These are phyloP conservation scores for Triops longicaudatus DNA, from an alignment of 1,140 invertebrate species.

Conservation along the genomic window DNA sequence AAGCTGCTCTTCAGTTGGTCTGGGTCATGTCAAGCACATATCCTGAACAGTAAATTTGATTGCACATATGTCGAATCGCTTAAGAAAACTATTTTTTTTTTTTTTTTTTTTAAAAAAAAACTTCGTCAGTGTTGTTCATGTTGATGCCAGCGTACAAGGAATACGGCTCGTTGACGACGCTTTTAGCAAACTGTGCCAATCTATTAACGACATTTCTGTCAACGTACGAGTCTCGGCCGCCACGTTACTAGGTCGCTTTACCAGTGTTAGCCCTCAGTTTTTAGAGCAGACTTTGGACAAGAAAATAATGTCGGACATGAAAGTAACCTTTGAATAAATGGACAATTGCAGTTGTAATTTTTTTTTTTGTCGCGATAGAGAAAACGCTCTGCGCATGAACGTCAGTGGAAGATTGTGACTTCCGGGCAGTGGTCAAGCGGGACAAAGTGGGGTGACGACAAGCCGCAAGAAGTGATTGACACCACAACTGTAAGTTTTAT, in stretches of 20 bases:
- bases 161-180: constrained; percentile 89
- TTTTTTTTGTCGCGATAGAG: constrained; percentile 39
- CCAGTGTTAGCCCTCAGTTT: constrained; percentile 76
- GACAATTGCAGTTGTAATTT: constrained; percentile 22
- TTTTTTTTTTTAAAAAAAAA: neutral
- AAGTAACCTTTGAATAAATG: constrained; percentile 43
- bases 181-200: constrained; percentile 88
- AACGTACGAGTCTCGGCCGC: constrained; percentile 70
- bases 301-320: constrained; percentile 96
- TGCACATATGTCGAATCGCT: neutral
- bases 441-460: constrained; percentile 83
- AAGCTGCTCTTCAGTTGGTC: constrained; percentile 73
- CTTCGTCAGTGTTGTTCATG: constrained; percentile 49
- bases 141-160: constrained; percentile 56
- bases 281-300: constrained; percentile 95
- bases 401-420: constrained; percentile 65
- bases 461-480: constrained; percentile 65
- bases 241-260: constrained; percentile 73
- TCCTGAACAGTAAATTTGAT: constrained; percentile 63
- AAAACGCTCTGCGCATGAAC: constrained; percentile 68
- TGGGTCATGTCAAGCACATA: constrained; percentile 76
- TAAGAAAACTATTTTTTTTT: neutral
- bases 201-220: constrained; percentile 79
- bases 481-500: constrained; percentile 73
- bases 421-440: constrained; percentile 85